These are phyloP conservation scores for Amazonetta brasiliensis DNA, from an alignment of 2,797 vertebrate genomes.

Conservation along the genomic window DNA sequence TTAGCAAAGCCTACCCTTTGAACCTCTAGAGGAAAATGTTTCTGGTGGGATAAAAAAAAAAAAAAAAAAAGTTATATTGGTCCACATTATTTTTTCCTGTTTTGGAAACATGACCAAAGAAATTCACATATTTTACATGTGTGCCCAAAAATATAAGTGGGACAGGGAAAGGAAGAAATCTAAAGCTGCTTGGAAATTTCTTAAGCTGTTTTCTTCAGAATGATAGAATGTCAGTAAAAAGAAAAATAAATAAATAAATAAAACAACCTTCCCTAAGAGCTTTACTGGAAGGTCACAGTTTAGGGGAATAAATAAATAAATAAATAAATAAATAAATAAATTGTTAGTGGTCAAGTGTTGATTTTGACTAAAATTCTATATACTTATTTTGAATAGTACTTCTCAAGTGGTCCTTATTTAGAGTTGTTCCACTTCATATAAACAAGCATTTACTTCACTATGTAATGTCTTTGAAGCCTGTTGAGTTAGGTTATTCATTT, in stretches of 20 bases:
- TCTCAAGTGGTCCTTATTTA: neutral
- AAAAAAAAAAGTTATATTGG: neutral
- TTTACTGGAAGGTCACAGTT: neutral
- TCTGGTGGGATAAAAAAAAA: neutral
- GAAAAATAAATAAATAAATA: neutral
- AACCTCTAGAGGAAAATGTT: neutral
- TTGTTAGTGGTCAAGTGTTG: neutral
- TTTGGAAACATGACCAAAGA: neutral
- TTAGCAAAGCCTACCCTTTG: neutral
- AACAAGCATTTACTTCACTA: neutral
- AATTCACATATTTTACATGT: fast-evolving
- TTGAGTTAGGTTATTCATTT: neutral
- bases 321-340: neutral
- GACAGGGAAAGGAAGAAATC: neutral
- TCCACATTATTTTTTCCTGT: neutral
- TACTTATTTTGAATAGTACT: neutral
- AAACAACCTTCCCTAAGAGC: neutral
- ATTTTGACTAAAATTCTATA: neutral
- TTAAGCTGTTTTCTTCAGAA: neutral
- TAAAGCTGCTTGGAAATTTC: neutral
- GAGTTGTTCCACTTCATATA: neutral
- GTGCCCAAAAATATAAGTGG: neutral
- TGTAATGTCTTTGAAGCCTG: neutral
- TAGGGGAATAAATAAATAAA: neutral
- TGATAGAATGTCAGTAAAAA: neutral